phyloP scores from a whole-genome alignment of 2,888 invertebrate species.

The Cenopis cana region DNA sequence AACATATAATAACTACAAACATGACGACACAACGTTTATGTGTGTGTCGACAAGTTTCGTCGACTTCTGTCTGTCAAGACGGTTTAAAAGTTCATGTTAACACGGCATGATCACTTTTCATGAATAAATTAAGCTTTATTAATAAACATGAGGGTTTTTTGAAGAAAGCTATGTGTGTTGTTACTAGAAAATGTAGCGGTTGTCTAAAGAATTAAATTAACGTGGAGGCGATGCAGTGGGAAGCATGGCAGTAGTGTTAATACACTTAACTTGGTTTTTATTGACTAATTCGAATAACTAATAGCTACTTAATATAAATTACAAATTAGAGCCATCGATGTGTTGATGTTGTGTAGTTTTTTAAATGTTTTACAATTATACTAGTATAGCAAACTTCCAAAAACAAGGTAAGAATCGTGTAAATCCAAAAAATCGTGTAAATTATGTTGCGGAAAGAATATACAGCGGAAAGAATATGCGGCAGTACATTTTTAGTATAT shows the following conservation, averaged over 20 bases:
- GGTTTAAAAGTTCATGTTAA: slow-evolving; percentile 42
- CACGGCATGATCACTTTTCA: slow-evolving; percentile 43
- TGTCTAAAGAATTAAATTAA: slow-evolving; percentile 8
- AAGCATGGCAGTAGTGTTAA: neutral
- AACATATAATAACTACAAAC: slow-evolving; percentile 10
- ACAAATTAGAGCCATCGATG: neutral
- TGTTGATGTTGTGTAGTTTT: neutral
- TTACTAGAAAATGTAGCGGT: slow-evolving; percentile 23
- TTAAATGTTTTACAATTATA: too few species aligned
- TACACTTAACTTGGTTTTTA: neutral
- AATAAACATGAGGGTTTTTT: slow-evolving; percentile 43
- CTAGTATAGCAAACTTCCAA: too few species aligned
- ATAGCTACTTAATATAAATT: neutral
- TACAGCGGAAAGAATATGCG: too few species aligned
- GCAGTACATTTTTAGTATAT: neutral
- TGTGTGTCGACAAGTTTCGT: slow-evolving; percentile 9
- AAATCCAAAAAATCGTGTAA: too few species aligned
- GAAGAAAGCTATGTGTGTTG: slow-evolving; percentile 30
- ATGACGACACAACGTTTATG: slow-evolving; percentile 20
- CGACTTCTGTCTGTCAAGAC: slow-evolving; percentile 35
- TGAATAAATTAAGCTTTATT: slow-evolving; percentile 43
- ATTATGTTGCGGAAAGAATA: too few species aligned
- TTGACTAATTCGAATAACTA: neutral
- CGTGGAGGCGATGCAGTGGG: slow-evolving; percentile 2
- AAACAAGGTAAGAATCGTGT: too few species aligned